Conservation (phyloP, 2,113 vertebrate genomes). For the Channa argus region DNA sequence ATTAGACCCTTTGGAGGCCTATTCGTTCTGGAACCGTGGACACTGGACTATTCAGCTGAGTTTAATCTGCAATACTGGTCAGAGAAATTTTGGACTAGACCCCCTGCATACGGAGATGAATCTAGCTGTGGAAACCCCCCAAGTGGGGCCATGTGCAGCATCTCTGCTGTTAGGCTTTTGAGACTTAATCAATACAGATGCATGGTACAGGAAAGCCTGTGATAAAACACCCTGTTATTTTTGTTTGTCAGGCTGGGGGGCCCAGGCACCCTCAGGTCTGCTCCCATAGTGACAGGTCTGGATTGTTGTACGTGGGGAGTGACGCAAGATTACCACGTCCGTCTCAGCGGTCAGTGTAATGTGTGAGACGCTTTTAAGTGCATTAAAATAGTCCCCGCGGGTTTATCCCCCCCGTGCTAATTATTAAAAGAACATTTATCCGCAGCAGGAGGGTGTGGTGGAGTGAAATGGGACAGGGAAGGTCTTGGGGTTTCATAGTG, state of each 20-base stretch:
- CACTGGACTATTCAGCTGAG: no score
- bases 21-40: no score
- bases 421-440: conserved; percentile 17
- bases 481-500: conserved; percentile 19
- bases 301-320: not conserved
- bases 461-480: conserved; percentile 11
- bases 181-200: not conserved
- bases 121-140: not conserved
- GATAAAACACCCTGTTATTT: not conserved
- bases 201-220: not conserved
- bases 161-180: not conserved
- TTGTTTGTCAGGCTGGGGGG: not conserved
- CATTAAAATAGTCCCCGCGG: not conserved
- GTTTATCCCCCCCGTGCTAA: conserved; percentile 12
- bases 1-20: no score
- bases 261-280: not conserved
- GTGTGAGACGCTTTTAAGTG: not conserved
- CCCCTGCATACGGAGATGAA: no score
- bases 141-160: not conserved
- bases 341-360: not conserved
- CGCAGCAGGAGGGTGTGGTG: conserved; percentile 12
- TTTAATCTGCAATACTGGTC: no score
- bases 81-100: no score
- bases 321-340: not conserved
- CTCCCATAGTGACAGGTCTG: not conserved